Conservation (phyloP, 2,797 vertebrate species). For the Cuculus canorus region DNA sequence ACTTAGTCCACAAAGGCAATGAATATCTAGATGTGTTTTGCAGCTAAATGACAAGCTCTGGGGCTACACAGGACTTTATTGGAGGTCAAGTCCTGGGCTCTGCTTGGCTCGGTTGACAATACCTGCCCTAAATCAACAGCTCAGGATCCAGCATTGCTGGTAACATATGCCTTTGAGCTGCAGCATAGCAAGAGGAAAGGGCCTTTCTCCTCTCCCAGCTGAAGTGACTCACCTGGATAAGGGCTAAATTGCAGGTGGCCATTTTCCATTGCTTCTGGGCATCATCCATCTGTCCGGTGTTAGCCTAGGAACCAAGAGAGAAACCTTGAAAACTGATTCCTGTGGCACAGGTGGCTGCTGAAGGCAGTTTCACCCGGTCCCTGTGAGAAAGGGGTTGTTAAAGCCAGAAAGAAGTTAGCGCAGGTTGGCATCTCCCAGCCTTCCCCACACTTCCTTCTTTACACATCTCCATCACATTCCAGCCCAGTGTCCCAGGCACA, state of each 20-base stretch:
- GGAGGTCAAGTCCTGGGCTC: neutral
- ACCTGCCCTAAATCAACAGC: neutral
- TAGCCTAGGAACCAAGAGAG: constrained; percentile 81
- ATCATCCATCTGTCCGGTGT: constrained; percentile 94
- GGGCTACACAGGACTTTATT: neutral
- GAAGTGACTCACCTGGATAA: constrained; percentile 88
- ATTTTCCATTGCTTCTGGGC: constrained; percentile 87
- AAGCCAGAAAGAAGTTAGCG: neutral
- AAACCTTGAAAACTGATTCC: neutral
- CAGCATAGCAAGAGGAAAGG: neutral
- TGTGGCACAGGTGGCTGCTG: neutral
- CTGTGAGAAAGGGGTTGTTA: neutral
- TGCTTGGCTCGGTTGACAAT: neutral
- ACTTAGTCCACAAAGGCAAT: neutral
- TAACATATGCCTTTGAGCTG: neutral
- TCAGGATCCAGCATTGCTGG: neutral
- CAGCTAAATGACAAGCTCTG: neutral
- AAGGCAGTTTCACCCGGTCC: neutral
- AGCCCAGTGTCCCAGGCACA: neutral
- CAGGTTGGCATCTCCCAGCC: neutral
- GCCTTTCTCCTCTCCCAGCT: neutral
- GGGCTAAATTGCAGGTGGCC: constrained; percentile 92
- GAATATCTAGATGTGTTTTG: neutral
- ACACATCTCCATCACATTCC: neutral
- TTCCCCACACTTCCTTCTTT: neutral